Base-by-base conservation (phyloP, 2,888 invertebrate species). In the Agrotis exclamationis region DNA sequence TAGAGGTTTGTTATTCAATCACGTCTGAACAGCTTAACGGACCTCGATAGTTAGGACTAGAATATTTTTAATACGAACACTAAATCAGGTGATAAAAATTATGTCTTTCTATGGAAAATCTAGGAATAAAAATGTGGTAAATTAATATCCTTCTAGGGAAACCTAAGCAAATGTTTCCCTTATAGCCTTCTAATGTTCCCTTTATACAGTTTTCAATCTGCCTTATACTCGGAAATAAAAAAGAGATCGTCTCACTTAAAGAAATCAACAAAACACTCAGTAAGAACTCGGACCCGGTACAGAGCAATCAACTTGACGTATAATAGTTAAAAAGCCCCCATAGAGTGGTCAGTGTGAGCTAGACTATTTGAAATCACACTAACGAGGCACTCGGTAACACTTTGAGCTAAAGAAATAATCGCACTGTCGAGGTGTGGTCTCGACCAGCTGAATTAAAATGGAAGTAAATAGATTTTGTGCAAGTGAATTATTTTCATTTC, bases 311-410 rank as follows among this genome's bases (percentile, higher is more conserved):
- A 87, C 88, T 89, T 87, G 86, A 13, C 22, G 85, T 85, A 87
- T 89, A 92, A 90, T 87, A 84, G 87, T 80, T 90, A 89, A 92
- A 91, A 91, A 88, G 89, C 86, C 83, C 82, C 86, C 72, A 73
- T 82, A 63, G 68, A 86, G 83, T 76, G 81, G 84, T 76, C 83
- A 83, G 69, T 63, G 48, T 76, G 63, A 72, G 80, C 90, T 88
- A 85, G 88, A 89, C 90, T 91, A 92, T 92, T 91, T 91, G 89
- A 92, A 92, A 92, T 91, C 91, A 91, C 85, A 83, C 93, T 94
- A 94, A 94, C 92, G 94, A 94, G 92, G 89, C 89, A 92, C 92
- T 93, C 89, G 87, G 62, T 64, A 65, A 87, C 84, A 86, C 88
- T 86, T 79, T 77, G 69, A 83, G 79, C 65, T 47, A 80, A 83